Evolutionary conservation across 2,797 vertebrate genomes (phyloP).

Genomic region (Sebastes steindachneri): DNA sequence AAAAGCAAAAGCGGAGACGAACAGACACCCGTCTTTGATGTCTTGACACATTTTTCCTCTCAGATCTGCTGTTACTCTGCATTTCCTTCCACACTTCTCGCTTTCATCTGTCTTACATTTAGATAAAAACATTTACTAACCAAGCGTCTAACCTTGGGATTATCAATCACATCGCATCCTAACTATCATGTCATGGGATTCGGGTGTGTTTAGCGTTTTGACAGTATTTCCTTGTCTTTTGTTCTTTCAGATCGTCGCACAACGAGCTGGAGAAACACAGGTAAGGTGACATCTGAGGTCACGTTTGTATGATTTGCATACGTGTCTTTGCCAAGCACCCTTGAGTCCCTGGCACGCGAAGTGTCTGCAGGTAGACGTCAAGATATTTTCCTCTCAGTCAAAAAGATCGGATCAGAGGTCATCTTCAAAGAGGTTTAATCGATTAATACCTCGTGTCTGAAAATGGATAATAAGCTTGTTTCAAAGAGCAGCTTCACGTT

Average conservation of each 20-base stretch:
- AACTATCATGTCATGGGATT: constrained; percentile 2
- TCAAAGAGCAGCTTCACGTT: constrained; percentile 50
- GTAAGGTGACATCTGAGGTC: constrained; percentile 81
- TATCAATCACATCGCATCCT: neutral
- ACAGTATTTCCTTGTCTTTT: constrained; percentile 33
- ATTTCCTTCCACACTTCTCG: constrained; percentile 9
- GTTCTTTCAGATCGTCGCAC: constrained; percentile 88
- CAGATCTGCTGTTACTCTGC: constrained; percentile 23
- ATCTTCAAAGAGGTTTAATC: constrained; percentile 53
- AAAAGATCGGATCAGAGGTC: constrained; percentile 30
- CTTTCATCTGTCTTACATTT: constrained; percentile 25
- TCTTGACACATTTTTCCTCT: constrained; percentile 21
- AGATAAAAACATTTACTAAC: constrained; percentile 32
- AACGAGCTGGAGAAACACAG: constrained; percentile 99
- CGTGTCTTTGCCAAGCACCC: neutral
- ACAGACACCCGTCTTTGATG: constrained; percentile 11
- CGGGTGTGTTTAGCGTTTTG: constrained; percentile 11
- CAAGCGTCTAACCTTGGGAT: neutral
- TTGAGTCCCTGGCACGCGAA: neutral
- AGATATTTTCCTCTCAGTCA: constrained; percentile 6
- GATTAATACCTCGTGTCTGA: constrained; percentile 46
- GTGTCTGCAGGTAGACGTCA: constrained; percentile 13
- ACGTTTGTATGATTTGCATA: constrained; percentile 13
- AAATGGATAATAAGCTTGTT: constrained; percentile 52
- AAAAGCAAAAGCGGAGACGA: neutral